These are phyloP conservation scores for Rhynchophorus ferrugineus DNA, from an alignment of 1,140 invertebrate genomes.

Conservation along the genomic window DNA sequence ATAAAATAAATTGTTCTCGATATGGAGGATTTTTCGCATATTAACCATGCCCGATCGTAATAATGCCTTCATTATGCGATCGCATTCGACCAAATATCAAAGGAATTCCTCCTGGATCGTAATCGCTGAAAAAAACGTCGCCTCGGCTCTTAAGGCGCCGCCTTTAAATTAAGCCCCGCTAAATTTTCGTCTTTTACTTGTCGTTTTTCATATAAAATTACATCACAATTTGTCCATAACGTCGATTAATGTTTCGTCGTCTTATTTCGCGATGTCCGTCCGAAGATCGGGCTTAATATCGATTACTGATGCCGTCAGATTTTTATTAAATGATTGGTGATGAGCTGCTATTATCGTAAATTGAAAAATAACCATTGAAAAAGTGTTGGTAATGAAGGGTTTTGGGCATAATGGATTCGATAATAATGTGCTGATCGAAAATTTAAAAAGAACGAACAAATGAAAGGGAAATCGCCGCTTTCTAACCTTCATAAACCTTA, in stretches of 20 bases:
- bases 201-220: not conserved
- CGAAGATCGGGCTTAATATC: too few species aligned
- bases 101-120: too few species aligned
- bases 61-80: slow-evolving; percentile 17
- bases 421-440: too few species aligned
- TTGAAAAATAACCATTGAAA: not conserved
- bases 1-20: slow-evolving; percentile 7
- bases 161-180: not conserved
- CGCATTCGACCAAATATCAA: not conserved
- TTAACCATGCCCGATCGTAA: slow-evolving; percentile 11
- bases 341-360: not conserved
- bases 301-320: too few species aligned
- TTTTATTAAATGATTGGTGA: not conserved
- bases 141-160: not conserved
- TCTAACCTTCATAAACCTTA: too few species aligned
- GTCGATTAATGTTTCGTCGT: not conserved
- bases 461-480: too few species aligned
- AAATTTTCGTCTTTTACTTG: not conserved
- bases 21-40: slow-evolving; percentile 17
- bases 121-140: too few species aligned
- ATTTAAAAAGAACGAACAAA: too few species aligned
- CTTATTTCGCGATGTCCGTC: not conserved
- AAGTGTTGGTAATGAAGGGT: too few species aligned
- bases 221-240: not conserved
- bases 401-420: too few species aligned